Evolutionary conservation across 2,113 vertebrate species (phyloP), one percentile per base, ranked within the genome.

Genomic region (Notiomystis cincta): DNA sequence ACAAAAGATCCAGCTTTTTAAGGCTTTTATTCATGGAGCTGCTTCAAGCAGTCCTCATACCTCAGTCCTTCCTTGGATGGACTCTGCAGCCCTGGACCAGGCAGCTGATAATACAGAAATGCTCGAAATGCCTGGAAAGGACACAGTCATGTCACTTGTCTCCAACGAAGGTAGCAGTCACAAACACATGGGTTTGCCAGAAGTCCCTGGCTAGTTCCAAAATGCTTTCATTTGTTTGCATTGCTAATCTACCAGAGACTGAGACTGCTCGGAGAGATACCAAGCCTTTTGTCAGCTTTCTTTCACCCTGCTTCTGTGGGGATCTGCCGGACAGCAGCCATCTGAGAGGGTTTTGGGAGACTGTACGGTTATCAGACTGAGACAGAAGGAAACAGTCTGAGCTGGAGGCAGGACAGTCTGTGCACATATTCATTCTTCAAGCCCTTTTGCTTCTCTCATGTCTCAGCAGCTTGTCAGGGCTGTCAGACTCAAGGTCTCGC

Each of bases 171-270:
- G 96, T 89, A 95, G 89, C 83, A 95, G 91, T 71, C 96, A 93
- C 95, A 97, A 94, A 97, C 91, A 95, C 83, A 23, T 0, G 23
- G 48, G 15, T 57, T 94, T 97, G 96, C 96, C 95, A 97, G 20
- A 80, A 87, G 78, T 53, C 69, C 82, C 81, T 76, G 94, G 40
- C 77, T 42, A 35, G 81, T 72, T 96, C 91, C 96, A 96, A 91
- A 72, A 78, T n/a, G 18, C 65, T 73, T 95, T 91, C 35, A 0
- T 89, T 95, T 97, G 89, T 97, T 97, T 96, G 77, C 58, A 87
- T 72, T 97, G 89, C 94, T 96, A 97, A 96, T 97, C 96, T 96
- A 79, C 53, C 91, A 65, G 89, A 84, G 93, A 35, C 96, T 37
- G 93, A 84, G 91, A 57, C 77, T 95, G 94, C 84, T 87, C 28